Conservation (phyloP, 2,113 vertebrate species). For the Diphyllodes magnificus region DNA sequence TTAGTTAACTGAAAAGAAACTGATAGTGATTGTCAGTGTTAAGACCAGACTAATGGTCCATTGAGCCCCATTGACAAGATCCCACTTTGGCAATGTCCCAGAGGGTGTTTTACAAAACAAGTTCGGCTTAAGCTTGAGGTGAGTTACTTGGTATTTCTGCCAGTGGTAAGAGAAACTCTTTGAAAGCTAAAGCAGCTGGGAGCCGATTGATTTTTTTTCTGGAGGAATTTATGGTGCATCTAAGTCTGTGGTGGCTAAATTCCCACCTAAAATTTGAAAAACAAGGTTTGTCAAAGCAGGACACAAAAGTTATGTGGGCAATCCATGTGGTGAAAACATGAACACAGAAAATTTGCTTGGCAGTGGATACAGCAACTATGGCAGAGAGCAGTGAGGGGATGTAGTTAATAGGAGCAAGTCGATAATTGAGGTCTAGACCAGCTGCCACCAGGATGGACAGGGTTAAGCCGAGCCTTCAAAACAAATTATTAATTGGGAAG, state of each 20-base stretch:
- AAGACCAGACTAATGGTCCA: neutral
- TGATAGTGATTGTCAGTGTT: neutral
- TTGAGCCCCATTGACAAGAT: neutral
- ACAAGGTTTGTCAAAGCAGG: neutral
- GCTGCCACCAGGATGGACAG: neutral
- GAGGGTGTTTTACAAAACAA: neutral
- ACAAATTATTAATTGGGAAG: neutral
- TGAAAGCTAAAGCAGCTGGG: neutral
- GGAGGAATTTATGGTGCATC: neutral
- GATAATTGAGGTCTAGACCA: neutral
- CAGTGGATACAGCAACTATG: neutral
- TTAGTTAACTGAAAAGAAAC: neutral
- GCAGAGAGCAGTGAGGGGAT: neutral
- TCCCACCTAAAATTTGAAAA: neutral
- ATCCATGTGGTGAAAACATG: neutral
- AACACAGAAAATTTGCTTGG: neutral
- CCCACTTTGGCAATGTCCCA: neutral
- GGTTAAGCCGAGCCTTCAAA: neutral
- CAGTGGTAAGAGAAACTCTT: neutral
- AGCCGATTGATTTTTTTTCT: neutral
- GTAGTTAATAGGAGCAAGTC: fast-evolving
- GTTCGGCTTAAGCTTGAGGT: neutral
- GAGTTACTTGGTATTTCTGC: neutral
- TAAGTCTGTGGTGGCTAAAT: neutral
- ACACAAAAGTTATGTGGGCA: neutral